Base-by-base conservation (phyloP, 1,140 invertebrate genomes). In the Hirudo medicinalis region DNA sequence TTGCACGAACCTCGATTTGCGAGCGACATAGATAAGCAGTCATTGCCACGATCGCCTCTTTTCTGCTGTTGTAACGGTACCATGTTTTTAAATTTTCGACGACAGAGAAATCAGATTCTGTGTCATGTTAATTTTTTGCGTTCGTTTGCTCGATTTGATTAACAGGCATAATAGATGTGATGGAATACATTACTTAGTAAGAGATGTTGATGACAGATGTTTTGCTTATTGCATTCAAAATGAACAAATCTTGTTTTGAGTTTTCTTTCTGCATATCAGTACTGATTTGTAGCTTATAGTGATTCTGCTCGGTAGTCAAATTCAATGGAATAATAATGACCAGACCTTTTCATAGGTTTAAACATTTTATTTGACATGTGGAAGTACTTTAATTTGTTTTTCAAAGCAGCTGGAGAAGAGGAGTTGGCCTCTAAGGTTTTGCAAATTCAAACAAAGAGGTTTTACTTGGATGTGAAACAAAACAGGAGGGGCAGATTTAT, bases 381-480 rank as follows among this genome's bases (percentile, higher is more conserved):
- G 43, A 53, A 20, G 25, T 40, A 68, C n/a, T 29, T 68, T 68
- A 17, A 43, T 19, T 36, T 54, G 19, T 19, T 22, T 43, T 54
- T 22, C 43, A 53, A 70, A 70, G 69, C 49, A 53, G 69, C 69
- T 49, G 69, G 69, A 75, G 94, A 97, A 82, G 91, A 94, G 83
- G 94, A 97, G 84, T 81, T 97, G 85, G 94, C 93, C 75, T 95
- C 93, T 72, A 96, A 95, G 85, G 96, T 95, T 89, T 86, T 98
- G 76, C 93, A 96, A 84, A 97, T 98, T 81, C 94, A 97, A 85
- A 94, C 92, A 74, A 98, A 97, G 85, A 86, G 95, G 81, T 97
- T 98, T 85, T 98, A 98, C 85, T 86, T 98, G 78, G 94, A 97
- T 86, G 95, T 98, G 72, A 98, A 98, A 86, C 94, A 98, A 83